These are phyloP conservation scores for Autographa pulchrina DNA, from an alignment of 2,888 invertebrate genomes.

Conservation along the genomic window DNA sequence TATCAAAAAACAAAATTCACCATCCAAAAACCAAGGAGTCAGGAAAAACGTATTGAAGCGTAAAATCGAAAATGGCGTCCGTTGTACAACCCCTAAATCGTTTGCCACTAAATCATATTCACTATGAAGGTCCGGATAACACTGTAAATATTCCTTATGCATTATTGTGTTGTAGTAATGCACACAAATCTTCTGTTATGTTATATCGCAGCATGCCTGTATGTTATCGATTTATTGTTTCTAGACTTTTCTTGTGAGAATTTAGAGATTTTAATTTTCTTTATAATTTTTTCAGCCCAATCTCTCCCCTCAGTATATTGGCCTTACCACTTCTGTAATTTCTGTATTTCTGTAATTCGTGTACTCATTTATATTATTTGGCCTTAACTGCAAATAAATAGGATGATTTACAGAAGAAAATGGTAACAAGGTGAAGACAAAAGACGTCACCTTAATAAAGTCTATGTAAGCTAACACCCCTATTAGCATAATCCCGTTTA, in stretches of 20 bases:
- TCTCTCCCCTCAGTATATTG: no score
- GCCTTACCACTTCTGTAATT: no score
- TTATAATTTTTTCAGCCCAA: neutral
- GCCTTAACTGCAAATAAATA: neutral
- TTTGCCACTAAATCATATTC: slow-evolving; percentile 84
- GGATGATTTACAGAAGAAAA: neutral
- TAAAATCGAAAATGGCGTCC: slow-evolving; percentile 85
- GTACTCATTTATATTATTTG: neutral
- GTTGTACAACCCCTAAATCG: slow-evolving; percentile 75
- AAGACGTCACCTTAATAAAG: slow-evolving; percentile 35
- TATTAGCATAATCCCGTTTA: slow-evolving; percentile 44
- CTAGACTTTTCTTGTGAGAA: neutral
- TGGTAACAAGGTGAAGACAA: slow-evolving; percentile 18
- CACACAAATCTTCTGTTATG: slow-evolving; percentile 71
- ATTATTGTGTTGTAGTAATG: slow-evolving; percentile 76
- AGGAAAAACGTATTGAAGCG: slow-evolving; percentile 74
- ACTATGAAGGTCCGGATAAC: slow-evolving; percentile 85
- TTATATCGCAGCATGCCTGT: slow-evolving; percentile 15
- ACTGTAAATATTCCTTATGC: slow-evolving; percentile 84
- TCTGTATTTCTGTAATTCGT: no score
- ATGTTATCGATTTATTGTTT: neutral
- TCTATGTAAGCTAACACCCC: slow-evolving; percentile 42
- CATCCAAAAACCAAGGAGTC: slow-evolving; percentile 68
- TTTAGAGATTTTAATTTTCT: neutral
- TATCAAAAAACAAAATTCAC: slow-evolving; percentile 35